Evolutionary conservation across 2,888 invertebrate genomes (phyloP).

Genomic region (Xylocampa areola): DNA sequence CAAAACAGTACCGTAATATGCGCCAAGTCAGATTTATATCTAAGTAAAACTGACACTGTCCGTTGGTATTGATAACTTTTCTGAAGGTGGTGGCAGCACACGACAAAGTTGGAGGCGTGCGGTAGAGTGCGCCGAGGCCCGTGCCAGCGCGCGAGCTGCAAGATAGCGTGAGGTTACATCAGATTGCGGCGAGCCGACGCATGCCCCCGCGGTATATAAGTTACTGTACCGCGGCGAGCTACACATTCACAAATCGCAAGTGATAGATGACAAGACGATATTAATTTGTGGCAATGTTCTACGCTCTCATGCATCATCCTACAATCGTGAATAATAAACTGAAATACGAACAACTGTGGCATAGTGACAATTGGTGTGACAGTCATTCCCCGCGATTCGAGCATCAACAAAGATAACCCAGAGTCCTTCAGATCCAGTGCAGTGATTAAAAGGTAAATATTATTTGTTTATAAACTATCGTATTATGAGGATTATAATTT

Average conservation of each 20-base stretch:
- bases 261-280: slow-evolving; percentile 82
- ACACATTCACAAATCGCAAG: slow-evolving; percentile 82
- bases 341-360: slow-evolving; percentile 86
- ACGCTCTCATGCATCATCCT: slow-evolving; percentile 83
- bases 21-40: slow-evolving; percentile 35
- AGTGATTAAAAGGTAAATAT: slow-evolving; percentile 85
- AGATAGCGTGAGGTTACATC: slow-evolving; percentile 83
- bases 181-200: slow-evolving; percentile 69
- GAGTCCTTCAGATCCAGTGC: slow-evolving; percentile 72
- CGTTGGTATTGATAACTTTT: slow-evolving; percentile 30
- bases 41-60: slow-evolving; percentile 7
- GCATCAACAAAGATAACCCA: slow-evolving; percentile 84
- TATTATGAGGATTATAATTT: slow-evolving; percentile 31
- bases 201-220: slow-evolving; percentile 76
- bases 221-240: slow-evolving; percentile 51
- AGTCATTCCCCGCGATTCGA: slow-evolving; percentile 86
- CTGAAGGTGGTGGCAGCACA: slow-evolving; percentile 32
- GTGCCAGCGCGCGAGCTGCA: slow-evolving; percentile 65
- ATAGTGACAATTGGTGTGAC: slow-evolving; percentile 87
- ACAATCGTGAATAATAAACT: slow-evolving; percentile 75
- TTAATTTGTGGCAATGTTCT: slow-evolving; percentile 87
- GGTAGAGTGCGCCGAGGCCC: slow-evolving; percentile 15
- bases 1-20: slow-evolving; percentile 8
- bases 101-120: slow-evolving; percentile 26
- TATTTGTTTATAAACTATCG: slow-evolving; percentile 66